Conservation (phyloP, 2,888 invertebrate genomes). For the Macrosoma leucophasiata region DNA sequence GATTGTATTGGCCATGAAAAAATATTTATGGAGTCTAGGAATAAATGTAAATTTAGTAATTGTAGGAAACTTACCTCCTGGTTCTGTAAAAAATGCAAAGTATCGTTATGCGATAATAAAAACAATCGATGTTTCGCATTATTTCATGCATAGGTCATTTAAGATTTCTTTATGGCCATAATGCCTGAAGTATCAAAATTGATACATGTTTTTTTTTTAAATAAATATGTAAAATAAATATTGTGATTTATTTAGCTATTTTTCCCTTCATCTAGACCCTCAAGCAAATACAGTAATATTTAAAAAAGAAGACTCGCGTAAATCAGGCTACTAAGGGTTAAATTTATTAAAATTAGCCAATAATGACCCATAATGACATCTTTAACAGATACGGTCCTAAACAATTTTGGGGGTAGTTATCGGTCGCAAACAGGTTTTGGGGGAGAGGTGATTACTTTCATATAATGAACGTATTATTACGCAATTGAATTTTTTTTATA, state of each 20-base stretch:
- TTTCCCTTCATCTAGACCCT: slow-evolving; percentile 30
- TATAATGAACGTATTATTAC: too few species aligned
- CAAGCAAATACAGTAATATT: slow-evolving; percentile 30
- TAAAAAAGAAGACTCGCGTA: slow-evolving; percentile 27
- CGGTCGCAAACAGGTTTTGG: too few species aligned
- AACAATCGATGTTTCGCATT: slow-evolving; percentile 36
- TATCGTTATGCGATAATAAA: slow-evolving; percentile 35
- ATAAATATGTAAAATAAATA: slow-evolving; percentile 29
- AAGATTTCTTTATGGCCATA: slow-evolving; percentile 29
- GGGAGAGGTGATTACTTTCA: too few species aligned
- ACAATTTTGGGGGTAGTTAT: too few species aligned
- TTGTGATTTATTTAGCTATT: slow-evolving; percentile 30
- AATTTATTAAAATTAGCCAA: too few species aligned
- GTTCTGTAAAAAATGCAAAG: slow-evolving; percentile 34
- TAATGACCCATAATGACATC: too few species aligned
- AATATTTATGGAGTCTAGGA: slow-evolving; percentile 29
- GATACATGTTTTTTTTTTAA: slow-evolving; percentile 31
- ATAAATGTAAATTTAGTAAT: slow-evolving; percentile 31
- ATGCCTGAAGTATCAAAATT: slow-evolving; percentile 35
- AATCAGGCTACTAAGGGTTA: slow-evolving; percentile 30
- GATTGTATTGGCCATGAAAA: slow-evolving; percentile 32
- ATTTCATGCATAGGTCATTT: slow-evolving; percentile 31
- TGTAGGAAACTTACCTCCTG: slow-evolving; percentile 33
- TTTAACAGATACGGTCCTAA: too few species aligned
- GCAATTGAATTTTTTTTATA: too few species aligned